Evolutionary conservation across 1,140 invertebrate genomes (phyloP), one percentile per base, ranked within the genome.

Genomic region (Eurytemora carolleeae): DNA sequence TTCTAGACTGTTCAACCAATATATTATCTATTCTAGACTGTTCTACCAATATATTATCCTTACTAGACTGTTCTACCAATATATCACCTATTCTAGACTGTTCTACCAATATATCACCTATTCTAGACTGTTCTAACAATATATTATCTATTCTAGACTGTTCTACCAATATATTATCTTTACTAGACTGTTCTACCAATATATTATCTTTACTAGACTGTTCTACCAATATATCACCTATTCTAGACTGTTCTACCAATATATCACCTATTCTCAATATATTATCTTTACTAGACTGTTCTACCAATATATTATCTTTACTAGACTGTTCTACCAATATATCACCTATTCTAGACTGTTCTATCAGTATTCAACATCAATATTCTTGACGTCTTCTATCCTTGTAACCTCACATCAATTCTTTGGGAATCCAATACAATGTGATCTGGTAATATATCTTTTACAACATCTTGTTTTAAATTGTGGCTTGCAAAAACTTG

Each of bases 371-470:
- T 44, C 31, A n/a, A 44, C 31, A 44, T 25, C 58, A 24, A 24
- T 59, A 21, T 59, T 59, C n/a, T n/a, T n/a, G 12, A 25, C 22
- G 31, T 24, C 25, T 19, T 59, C 58, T 2, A 25, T 59, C 2
- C 26, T 59, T 22, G 2, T 59, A 2, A 59, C 58, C 2, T 24
- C 19, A 1, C 24, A 59, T 25, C 58, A 59, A n/a, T 31, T 59
- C 26, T 59, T 59, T 59, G 58, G 58, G 17, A 25, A 31, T 22
- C 58, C 58, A 22, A 59, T 59, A 22, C n/a, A 24, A 2, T 59
- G 58, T 59, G 58, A 59, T 31, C 21, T 59, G 58, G 58, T 59
- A 3, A 59, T n/a, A 24, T 23, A 58, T 59, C 31, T 31, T 7
- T 44, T 44, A 7, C 31, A n/a, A 44, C 31, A 12, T 44, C n/a